Base-by-base conservation (phyloP, 2,113 vertebrate species). In the Syngnathus floridae region DNA sequence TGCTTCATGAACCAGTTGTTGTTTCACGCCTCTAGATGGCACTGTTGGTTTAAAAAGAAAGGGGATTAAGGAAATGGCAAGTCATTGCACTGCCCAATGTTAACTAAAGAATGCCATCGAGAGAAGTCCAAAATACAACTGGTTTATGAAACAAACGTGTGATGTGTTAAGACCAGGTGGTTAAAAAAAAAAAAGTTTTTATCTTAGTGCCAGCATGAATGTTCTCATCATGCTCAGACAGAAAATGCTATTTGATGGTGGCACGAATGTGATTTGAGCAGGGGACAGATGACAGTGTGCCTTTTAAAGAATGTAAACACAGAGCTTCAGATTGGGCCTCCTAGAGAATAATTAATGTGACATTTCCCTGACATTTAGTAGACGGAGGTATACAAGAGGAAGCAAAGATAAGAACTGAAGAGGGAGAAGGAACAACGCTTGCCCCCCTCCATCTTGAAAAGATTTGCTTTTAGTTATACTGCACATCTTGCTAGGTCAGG, bases 281-380 rank as follows among this genome's bases (percentile, higher is more conserved):
- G 69, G 57, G 79, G 79, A 73, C 73, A 79, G 81, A 85, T 80
- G 79, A 76, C 72, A 66, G 66, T 35, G 49, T 62, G 78, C 72
- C 71, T 82, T 12, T 70, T 19, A 73, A 75, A 75, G 70, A 81
- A 81, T 69, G 64, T 68, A 86, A 78, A 82, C 76, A 71, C 57
- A 69, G 72, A 57, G 80, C 71, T 80, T 84, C 71, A 77, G 82
- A 79, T 82, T 80, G 82, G 72, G 84, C 83, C 86, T 89, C 82
- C 81, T 63, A 69, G 84, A 89, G 82, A 85, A 90, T 90, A 91
- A 91, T 91, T 88, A 90, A 90, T 85, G 82, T 90, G 90, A 90
- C 90, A 92, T 92, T 92, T 92, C 72, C 80, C 82, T 91, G 90
- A 92, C 90, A 92, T 92, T 90, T 91, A 90, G 81, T 84, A 31